Evolutionary conservation across 92 coral and sea anemone species (phyloP).

Genomic region (Paramuricea clavata): DNA sequence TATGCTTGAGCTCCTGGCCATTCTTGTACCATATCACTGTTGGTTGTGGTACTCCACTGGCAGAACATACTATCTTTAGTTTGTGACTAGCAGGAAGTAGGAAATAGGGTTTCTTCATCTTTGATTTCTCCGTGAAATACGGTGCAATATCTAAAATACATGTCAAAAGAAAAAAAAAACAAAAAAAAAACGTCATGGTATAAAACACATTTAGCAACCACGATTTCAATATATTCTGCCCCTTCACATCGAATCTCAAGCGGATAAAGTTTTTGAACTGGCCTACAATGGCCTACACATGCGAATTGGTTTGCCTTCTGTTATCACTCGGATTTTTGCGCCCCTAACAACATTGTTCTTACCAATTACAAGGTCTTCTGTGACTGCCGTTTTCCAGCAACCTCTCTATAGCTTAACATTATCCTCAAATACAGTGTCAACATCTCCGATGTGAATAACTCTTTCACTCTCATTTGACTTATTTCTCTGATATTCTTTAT

Average conservation of each 20-base stretch:
- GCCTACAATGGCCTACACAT: no score
- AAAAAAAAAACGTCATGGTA: no score
- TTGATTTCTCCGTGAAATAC: conserved; percentile 50
- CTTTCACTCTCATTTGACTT: neutral
- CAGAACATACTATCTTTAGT: neutral
- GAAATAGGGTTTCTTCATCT: conserved; percentile 56
- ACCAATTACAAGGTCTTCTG: no score
- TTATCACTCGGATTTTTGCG: no score
- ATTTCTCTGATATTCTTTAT: neutral
- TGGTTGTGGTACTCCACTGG: neutral
- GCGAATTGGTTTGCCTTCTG: no score
- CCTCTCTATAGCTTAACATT: no score
- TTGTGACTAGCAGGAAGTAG: conserved; percentile 87
- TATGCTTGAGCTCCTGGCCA: conserved; percentile 54
- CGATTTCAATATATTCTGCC: neutral
- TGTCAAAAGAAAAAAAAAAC: neutral
- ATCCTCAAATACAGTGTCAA: neutral
- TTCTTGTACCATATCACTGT: conserved; percentile 27
- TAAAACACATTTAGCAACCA: no score
- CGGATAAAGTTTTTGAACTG: no score
- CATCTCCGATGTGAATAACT: neutral
- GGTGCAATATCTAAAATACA: conserved; percentile 51
- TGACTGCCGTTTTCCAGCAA: no score
- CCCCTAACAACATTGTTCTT: no score
- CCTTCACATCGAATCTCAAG: neutral